Percentiles rank a stretch among this genome's conserved stretches.
phyloP scores from a whole-genome alignment of 2,113 vertebrate genomes.

The Cyphomyrus discorhynchus region DNA sequence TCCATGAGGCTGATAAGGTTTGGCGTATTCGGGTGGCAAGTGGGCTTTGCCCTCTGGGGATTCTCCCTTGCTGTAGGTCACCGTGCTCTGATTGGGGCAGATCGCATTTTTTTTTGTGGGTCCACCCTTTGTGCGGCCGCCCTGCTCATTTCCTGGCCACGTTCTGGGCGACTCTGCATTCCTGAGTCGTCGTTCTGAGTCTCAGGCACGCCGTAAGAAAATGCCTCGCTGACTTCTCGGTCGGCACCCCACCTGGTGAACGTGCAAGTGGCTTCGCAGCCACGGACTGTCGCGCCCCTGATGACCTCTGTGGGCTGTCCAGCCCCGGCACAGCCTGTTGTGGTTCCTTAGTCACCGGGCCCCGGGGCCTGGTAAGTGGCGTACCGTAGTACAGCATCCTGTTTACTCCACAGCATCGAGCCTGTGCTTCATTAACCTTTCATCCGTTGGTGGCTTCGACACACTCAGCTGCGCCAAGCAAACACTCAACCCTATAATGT shows the following conservation, averaged over 20 bases:
- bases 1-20: background rate
- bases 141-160: background rate
- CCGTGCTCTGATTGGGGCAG: background rate
- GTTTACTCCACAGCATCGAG: slow-evolving; percentile 24
- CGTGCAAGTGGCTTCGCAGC: background rate
- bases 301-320: background rate
- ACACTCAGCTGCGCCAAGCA: slow-evolving; percentile 18
- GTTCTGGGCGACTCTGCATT: background rate
- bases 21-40: background rate
- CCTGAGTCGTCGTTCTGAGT: background rate
- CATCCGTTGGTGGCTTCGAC: background rate
- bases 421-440: slow-evolving; percentile 17
- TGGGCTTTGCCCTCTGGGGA: background rate
- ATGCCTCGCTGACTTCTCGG: background rate
- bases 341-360: background rate
- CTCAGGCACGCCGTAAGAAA: background rate
- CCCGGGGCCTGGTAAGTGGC: background rate
- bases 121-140: background rate
- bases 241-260: background rate
- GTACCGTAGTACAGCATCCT: slow-evolving; percentile 21
- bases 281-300: background rate
- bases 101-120: background rate
- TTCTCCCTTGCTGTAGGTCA: background rate
- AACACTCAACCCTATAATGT: slow-evolving; percentile 7
- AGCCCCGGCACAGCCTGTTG: background rate